These are phyloP conservation scores for Mamestra brassicae DNA, from an alignment of 2,888 invertebrate genomes.

Conservation along the genomic window DNA sequence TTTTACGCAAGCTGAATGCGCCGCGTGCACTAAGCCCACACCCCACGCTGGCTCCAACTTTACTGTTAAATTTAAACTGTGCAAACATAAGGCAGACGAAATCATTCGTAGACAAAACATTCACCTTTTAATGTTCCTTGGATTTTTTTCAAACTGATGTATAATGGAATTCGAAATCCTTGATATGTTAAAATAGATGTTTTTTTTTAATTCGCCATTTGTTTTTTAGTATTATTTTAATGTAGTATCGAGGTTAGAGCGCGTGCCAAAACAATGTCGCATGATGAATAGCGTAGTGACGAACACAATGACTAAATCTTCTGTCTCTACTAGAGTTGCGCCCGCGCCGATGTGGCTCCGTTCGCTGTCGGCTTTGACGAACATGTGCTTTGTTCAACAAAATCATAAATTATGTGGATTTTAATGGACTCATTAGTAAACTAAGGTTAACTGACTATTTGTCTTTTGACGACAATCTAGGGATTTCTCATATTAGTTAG, in stretches of 20 bases:
- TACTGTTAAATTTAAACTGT: constrained; percentile 71
- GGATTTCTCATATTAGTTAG: too few species aligned
- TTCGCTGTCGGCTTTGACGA: constrained; percentile 9
- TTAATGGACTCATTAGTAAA: not conserved
- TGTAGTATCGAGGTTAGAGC: constrained; percentile 76
- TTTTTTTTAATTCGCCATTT: constrained; percentile 71
- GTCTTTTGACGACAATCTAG: not conserved
- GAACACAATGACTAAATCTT: constrained; percentile 58
- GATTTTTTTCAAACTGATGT: constrained; percentile 52
- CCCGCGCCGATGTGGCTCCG: not conserved
- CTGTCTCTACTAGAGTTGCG: constrained; percentile 41
- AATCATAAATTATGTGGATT: not conserved
- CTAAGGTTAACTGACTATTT: not conserved
- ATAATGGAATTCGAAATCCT: constrained; percentile 58
- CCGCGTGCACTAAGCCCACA: constrained; percentile 44
- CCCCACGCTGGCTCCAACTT: constrained; percentile 53
- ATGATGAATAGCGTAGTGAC: constrained; percentile 69
- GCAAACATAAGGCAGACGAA: constrained; percentile 71
- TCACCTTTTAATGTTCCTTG: constrained; percentile 67
- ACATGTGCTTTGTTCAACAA: not conserved
- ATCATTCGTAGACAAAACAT: constrained; percentile 75
- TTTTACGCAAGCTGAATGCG: not conserved
- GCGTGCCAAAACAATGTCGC: constrained; percentile 80
- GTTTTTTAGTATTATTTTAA: constrained; percentile 76
- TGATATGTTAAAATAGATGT: constrained; percentile 69